Evolutionary conservation across 2,888 invertebrate species (phyloP).

Genomic region (Archips crataeganus): DNA sequence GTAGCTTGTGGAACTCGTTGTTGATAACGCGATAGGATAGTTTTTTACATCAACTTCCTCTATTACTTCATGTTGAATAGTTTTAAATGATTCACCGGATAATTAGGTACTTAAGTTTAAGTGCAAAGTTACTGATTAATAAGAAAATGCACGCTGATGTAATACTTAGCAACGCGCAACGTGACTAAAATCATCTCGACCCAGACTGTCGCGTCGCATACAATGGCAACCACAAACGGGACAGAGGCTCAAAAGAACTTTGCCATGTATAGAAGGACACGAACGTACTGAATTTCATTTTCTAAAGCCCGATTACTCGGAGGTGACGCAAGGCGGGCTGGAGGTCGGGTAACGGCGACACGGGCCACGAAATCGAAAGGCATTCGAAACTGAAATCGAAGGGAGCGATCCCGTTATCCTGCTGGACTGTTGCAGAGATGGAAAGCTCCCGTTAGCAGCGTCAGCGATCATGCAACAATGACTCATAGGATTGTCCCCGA

Average conservation of each 20-base stretch:
- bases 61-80: constrained; percentile 40
- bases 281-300: constrained; percentile 81
- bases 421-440: constrained; percentile 69
- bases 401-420: constrained; percentile 83
- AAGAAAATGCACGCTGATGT: constrained; percentile 23
- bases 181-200: constrained; percentile 47
- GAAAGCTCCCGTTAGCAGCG: constrained; percentile 80
- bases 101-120: neutral
- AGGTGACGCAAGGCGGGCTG: constrained; percentile 72
- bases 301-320: constrained; percentile 82
- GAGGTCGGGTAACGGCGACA: constrained; percentile 75
- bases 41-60: constrained; percentile 26
- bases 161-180: constrained; percentile 51
- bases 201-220: constrained; percentile 50
- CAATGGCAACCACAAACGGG: constrained; percentile 56
- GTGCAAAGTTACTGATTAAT: neutral
- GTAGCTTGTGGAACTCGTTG: constrained; percentile 18
- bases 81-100: neutral
- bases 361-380: constrained; percentile 81
- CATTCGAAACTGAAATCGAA: constrained; percentile 81
- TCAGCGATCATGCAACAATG: constrained; percentile 66
- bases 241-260: constrained; percentile 64
- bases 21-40: constrained; percentile 1
- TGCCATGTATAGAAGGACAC: constrained; percentile 77
- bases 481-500: constrained; percentile 43